A percentile compares a stretch with the other conserved stretches of the same genome.
phyloP scores from a whole-genome alignment of 2,797 vertebrate genomes.

The Fringilla coelebs region DNA sequence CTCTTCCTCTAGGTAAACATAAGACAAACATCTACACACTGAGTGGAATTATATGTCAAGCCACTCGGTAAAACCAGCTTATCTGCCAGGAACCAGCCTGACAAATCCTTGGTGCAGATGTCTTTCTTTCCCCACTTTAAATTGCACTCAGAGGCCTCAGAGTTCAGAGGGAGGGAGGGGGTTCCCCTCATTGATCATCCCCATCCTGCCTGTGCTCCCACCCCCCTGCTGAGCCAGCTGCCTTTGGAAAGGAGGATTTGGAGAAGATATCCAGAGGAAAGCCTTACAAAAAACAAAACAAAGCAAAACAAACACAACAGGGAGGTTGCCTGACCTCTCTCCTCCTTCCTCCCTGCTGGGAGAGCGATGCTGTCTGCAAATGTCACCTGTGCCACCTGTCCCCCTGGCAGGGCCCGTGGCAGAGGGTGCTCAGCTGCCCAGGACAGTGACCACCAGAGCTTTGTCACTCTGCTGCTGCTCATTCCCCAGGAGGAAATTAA shows the following conservation, averaged over 20 bases:
- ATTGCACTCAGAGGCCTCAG: not conserved
- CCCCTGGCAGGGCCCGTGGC: not conserved
- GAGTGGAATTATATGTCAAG: not conserved
- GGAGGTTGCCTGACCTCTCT: not conserved
- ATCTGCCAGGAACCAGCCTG: not conserved
- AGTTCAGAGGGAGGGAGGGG: not conserved
- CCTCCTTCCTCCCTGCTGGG: not conserved
- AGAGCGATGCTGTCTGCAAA: fast-evolving
- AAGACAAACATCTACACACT: not conserved
- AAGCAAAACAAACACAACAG: not conserved
- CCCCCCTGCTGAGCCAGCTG: not conserved
- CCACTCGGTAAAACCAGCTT: not conserved
- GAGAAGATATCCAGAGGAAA: not conserved
- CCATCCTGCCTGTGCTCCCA: not conserved
- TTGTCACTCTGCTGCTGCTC: not conserved
- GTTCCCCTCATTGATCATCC: not conserved
- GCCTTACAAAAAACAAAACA: not conserved
- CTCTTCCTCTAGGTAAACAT: not conserved
- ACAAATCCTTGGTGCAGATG: not conserved
- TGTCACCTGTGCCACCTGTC: fast-evolving
- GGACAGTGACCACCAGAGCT: not conserved
- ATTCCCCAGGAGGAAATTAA: not conserved
- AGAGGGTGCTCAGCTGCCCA: not conserved
- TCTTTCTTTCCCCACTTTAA: not conserved
- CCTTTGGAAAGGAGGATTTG: not conserved